Base-by-base conservation (phyloP, 2,113 vertebrate genomes). In the Corydoras sp. region DNA sequence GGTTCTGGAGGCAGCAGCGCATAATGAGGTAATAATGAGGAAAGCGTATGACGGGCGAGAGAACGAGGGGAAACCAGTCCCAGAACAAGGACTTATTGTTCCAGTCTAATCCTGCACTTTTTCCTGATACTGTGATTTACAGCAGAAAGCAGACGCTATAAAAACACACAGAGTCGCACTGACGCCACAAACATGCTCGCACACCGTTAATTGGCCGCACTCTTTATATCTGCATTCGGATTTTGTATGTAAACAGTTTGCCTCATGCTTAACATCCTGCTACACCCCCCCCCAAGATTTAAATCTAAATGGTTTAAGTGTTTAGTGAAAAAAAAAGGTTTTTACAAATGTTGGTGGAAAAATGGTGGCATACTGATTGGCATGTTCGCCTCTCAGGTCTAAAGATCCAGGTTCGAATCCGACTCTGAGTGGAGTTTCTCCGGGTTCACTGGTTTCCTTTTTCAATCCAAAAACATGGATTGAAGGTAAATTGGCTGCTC, bases 81-180 rank as follows among this genome's bases (percentile, higher is more conserved):
- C 29, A 35, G 6, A 43, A 68, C 65, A 68, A 68, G 10, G 10
- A n/a, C 3, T 13, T 43, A 35, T 12, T 67, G 53, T 68, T 68
- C 10, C 35, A 3, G 0, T 49, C 9, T 49, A 55, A 24, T 68
- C 54, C 63, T 31, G 49, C 11, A 65, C 10, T 32, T 65, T 53
- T 53, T 14, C 29, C 49, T 53, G 49, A 30, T 53, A 14, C 24
- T 14, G 18, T 0, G 24, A 53, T 51, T 65, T 65, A 53, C 63
- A 53, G 18, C 49, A 65, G 63, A 15, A 65, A 11, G 10, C 49
- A 31, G 49, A 65, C 12, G 24, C 49, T 65, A 31, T 65, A 65
- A 53, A 65, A 2, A 15, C 54, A 56, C 54, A 56, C 54, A n/a
- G 6, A 14, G 10, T 53, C 54, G 14, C 54, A n/a, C 54, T n/a